Percentiles rank a stretch among this genome's conserved stretches.
phyloP scores from a whole-genome alignment of 2,888 invertebrate species.

The Drosophila algonquin region DNA sequence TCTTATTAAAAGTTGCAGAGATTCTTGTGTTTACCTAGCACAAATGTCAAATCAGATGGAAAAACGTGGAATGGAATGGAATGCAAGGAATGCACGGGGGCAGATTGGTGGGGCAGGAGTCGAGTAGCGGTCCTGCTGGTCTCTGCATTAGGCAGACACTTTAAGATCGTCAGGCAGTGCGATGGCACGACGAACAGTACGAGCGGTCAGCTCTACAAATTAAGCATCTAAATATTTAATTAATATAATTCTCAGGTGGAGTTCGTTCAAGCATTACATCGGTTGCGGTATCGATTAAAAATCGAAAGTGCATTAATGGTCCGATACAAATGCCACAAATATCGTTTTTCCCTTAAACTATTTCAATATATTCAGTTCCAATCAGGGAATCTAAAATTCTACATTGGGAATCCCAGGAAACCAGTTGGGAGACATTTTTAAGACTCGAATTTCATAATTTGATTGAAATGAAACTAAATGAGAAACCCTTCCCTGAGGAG shows the following conservation, averaged over 20 bases:
- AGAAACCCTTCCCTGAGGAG: not conserved
- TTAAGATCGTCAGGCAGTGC: not conserved
- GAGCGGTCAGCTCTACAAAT: not conserved
- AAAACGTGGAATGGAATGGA: conserved; percentile 23
- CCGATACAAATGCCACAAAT: no score
- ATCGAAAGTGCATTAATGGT: no score
- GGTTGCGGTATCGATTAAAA: no score
- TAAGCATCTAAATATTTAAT: not conserved
- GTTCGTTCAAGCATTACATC: no score
- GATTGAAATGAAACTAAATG: no score
- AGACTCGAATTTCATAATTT: no score
- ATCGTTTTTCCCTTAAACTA: no score
- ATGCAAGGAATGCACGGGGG: conserved; percentile 19
- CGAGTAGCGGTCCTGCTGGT: not conserved
- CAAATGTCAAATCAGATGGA: conserved; percentile 45
- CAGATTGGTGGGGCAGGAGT: conserved; percentile 8
- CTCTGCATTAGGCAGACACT: conserved; percentile 15
- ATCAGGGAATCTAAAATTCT: no score
- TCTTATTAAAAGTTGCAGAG: conserved; percentile 44
- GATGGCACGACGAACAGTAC: not conserved
- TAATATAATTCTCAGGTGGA: no score
- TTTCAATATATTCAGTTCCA: no score
- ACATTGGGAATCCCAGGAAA: no score
- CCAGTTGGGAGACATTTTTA: no score
- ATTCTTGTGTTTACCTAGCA: conserved; percentile 45